These are phyloP conservation scores for Antechinus flavipes DNA, from an alignment of 2,113 vertebrate species.

Conservation along the genomic window DNA sequence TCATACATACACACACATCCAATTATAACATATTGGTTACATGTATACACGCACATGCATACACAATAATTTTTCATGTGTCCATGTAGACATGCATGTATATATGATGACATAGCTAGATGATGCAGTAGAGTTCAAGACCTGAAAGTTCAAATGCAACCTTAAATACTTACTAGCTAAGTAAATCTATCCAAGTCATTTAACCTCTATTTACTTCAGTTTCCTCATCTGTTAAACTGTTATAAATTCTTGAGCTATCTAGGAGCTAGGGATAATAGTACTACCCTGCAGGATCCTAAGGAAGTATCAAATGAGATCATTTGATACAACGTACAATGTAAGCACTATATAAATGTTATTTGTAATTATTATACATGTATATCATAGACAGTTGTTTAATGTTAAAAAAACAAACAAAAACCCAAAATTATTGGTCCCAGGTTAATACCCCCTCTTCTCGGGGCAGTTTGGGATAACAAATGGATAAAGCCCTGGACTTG, in stretches of 20 bases:
- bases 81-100: neutral
- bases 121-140: neutral
- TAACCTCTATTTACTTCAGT: neutral
- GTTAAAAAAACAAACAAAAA: neutral
- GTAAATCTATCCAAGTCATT: neutral
- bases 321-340: neutral
- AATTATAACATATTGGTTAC: neutral
- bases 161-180: neutral
- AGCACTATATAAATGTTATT: neutral
- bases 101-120: neutral
- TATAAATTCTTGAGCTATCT: neutral
- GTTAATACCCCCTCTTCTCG: neutral
- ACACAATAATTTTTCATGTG: neutral
- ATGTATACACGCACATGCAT: neutral
- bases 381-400: neutral
- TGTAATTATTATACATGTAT: neutral
- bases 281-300: neutral
- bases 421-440: neutral
- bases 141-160: neutral
- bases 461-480: neutral
- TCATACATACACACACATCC: neutral
- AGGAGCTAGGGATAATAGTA: neutral
- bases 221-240: neutral
- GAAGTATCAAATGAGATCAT: neutral
- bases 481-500: neutral